Evolutionary conservation across 2,113 vertebrate genomes (phyloP).

Genomic region (Pseudorectes ferrugineus): DNA sequence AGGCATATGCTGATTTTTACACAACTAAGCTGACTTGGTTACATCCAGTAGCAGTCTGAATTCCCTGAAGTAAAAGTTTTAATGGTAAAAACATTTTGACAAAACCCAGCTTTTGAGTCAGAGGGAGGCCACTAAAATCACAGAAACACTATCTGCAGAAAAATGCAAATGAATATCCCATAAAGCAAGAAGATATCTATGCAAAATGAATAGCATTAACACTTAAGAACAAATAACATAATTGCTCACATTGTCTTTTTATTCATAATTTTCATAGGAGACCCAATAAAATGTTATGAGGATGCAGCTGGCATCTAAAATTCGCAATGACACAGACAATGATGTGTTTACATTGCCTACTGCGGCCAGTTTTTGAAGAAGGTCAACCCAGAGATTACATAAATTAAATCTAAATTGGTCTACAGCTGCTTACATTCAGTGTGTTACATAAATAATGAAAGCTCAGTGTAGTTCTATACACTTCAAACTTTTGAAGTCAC

Average conservation of each 20-base stretch:
- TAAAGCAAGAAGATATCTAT: slow-evolving; percentile 30
- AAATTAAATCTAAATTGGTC: slow-evolving; percentile 12
- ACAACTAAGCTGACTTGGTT: not conserved
- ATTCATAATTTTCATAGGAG: slow-evolving; percentile 41
- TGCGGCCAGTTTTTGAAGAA: not conserved
- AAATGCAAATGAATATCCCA: slow-evolving; percentile 29
- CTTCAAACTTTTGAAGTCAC: not conserved
- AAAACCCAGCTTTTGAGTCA: slow-evolving; percentile 27
- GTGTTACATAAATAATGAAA: slow-evolving; percentile 11
- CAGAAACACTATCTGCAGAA: slow-evolving; percentile 6
- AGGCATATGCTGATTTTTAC: not conserved
- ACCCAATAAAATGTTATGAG: slow-evolving; percentile 32
- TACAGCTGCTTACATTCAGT: not conserved
- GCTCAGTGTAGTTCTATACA: not conserved
- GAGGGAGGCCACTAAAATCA: slow-evolving; percentile 34
- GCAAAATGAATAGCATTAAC: slow-evolving; percentile 53
- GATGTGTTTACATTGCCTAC: not conserved
- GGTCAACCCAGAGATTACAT: slow-evolving; percentile 32
- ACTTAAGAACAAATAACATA: slow-evolving; percentile 31
- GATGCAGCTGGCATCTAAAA: slow-evolving; percentile 33
- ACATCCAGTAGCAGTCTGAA: not conserved
- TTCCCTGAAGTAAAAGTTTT: not conserved
- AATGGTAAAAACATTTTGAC: slow-evolving; percentile 22
- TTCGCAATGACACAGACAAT: not conserved
- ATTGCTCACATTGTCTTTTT: slow-evolving; percentile 33